Conservation (phyloP, 2,797 vertebrate species). For the Gymnothorax reevesii region DNA sequence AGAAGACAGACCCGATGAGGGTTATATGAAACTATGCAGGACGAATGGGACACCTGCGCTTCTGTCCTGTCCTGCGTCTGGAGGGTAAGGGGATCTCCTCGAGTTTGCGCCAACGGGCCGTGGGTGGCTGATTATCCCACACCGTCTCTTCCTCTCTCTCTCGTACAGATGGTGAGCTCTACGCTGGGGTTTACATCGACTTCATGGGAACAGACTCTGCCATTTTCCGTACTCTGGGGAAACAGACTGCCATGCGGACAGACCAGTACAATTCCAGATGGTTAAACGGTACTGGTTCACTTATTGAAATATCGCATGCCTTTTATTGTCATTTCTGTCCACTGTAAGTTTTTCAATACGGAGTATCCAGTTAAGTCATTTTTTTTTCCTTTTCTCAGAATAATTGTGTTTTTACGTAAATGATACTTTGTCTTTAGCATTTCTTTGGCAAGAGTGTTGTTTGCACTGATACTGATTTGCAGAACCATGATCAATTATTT, state of each 20-base stretch:
- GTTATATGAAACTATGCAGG: slow-evolving; percentile 24
- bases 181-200: slow-evolving; percentile 96
- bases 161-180: slow-evolving; percentile 91
- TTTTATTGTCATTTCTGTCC: neutral
- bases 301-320: slow-evolving; percentile 22
- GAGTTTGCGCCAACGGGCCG: slow-evolving; percentile 18
- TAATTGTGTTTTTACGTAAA: neutral
- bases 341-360: neutral
- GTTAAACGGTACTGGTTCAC: slow-evolving; percentile 84
- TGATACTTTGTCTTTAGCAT: neutral
- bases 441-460: neutral
- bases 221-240: slow-evolving; percentile 96
- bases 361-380: neutral
- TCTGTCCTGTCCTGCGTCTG: neutral
- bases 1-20: slow-evolving; percentile 27
- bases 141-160: slow-evolving; percentile 17
- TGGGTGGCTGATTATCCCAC: slow-evolving; percentile 18
- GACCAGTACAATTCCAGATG: slow-evolving; percentile 99
- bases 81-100: slow-evolving; percentile 23
- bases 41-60: slow-evolving; percentile 19
- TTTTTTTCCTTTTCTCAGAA: neutral
- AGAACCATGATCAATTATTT: neutral
- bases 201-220: slow-evolving; percentile 99
- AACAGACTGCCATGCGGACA: slow-evolving; percentile 97
- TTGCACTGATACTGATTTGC: neutral